Evolutionary conservation across 2,113 vertebrate genomes (phyloP), one percentile per base, ranked within the genome.

Genomic region (Strix aluco): DNA sequence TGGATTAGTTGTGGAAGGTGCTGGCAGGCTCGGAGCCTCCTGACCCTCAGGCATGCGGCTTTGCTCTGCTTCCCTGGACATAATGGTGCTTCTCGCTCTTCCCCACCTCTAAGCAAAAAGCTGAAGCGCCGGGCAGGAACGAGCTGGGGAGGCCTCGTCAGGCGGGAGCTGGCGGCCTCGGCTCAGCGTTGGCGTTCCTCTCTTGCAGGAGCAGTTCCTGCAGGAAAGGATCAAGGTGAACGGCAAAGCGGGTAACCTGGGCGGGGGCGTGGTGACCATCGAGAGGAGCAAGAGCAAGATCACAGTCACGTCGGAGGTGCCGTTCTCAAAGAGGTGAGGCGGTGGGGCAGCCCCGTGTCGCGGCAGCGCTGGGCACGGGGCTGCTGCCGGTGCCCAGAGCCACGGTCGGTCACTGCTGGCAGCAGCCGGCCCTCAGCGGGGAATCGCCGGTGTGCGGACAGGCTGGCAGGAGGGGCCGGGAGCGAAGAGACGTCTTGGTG

Each of bases 241-340:
- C 0, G 99, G 99, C 26, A 99, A 99, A 93, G 99, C 99, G 3
- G 99, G 99, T 42, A 99, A 99, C 91, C 98, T 99, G 2, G 99
- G 99, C 0, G 99, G 99, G 17, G 99, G 99, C 0, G 99, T 99
- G 20, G 99, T 99, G 72, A 99, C 99, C 94, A 99, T 99, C 0
- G 99, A 99, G 78, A 98, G 99, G 86, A 99, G 99, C 98, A 99
- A 99, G 97, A 99, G 99, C 97, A 99, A 99, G 97, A 99, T 99
- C 61, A 98, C 99, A 0, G 99, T 99, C 69, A 99, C 99, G 2
- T 99, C 99, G 1, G 99, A 99, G 97, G 99, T 99, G 88, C 99
- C 99, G 2, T 99, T 99, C 96, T 99, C 99, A 54, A 99, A 99
- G 98, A 99, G 99, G 99, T 99, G 97, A 82, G 96, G 23, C 2